Evolutionary conservation across 2,797 vertebrate genomes (phyloP).

Genomic region (Gallirallus australis): DNA sequence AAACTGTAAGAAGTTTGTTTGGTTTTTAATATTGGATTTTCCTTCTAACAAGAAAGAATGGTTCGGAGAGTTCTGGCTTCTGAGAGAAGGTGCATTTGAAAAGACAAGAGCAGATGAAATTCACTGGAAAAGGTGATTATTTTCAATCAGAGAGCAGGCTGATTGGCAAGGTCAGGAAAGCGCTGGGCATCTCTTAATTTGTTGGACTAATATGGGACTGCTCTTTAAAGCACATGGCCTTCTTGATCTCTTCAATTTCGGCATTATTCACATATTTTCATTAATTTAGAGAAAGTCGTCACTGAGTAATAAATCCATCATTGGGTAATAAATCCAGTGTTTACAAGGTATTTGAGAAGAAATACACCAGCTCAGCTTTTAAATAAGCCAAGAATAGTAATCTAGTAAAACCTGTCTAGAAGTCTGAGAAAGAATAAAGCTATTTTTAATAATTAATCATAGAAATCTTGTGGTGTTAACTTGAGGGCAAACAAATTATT

Average conservation of each 20-base stretch:
- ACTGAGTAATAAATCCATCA: conserved; percentile 49
- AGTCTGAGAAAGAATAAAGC: conserved; percentile 1
- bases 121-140: neutral
- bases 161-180: neutral
- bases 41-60: neutral
- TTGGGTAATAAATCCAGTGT: conserved; percentile 48
- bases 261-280: conserved; percentile 43
- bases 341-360: conserved; percentile 50
- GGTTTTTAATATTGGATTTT: neutral
- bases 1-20: neutral
- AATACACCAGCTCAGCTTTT: conserved; percentile 13
- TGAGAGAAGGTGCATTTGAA: neutral
- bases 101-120: neutral
- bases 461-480: neutral
- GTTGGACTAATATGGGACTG: neutral
- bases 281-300: conserved; percentile 43
- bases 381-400: neutral
- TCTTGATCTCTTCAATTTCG: conserved; percentile 32
- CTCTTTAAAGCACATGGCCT: conserved; percentile 9
- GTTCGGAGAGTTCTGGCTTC: neutral
- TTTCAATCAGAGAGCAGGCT: neutral
- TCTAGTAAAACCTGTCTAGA: conserved; percentile 15
- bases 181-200: neutral
- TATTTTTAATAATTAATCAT: neutral
- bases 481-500: neutral